Percentiles rank a stretch among this genome's conserved stretches.
Conservation (phyloP, 2,797 vertebrate genomes). For the Coregonus suidteri region DNA sequence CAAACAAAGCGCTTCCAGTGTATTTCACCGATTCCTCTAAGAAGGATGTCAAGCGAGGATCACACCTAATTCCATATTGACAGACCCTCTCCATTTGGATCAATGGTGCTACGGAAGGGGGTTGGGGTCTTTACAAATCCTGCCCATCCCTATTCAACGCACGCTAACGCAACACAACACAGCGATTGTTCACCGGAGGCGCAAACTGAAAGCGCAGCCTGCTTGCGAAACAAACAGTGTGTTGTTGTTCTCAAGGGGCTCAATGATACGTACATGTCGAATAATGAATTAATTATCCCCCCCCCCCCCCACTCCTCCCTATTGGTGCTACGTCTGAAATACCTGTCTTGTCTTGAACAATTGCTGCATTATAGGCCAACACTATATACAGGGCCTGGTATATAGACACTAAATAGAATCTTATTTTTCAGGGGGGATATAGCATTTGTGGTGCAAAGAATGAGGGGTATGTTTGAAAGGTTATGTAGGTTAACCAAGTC, state of each 20-base stretch:
- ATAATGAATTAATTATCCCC: slow-evolving; percentile 67
- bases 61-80: slow-evolving; percentile 45
- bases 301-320: background rate
- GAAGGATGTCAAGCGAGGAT: slow-evolving; percentile 27
- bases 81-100: slow-evolving; percentile 40
- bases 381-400: slow-evolving; percentile 38
- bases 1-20: background rate
- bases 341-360: slow-evolving; percentile 63
- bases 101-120: slow-evolving; percentile 45
- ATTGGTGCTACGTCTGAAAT: slow-evolving; percentile 43
- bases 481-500: background rate
- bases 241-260: slow-evolving; percentile 73
- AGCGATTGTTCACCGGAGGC: slow-evolving; percentile 75
- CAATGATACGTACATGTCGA: slow-evolving; percentile 74
- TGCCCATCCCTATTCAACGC: slow-evolving; percentile 77
- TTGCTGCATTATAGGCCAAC: slow-evolving; percentile 40
- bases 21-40: slow-evolving; percentile 45
- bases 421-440: no score
- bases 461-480: background rate
- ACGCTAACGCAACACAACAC: slow-evolving; percentile 79
- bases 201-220: slow-evolving; percentile 73
- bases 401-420: background rate
- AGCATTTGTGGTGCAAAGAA: no score
- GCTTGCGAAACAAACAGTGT: slow-evolving; percentile 68
- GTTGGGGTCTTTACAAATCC: slow-evolving; percentile 60